phyloP scores from a whole-genome alignment of 2,113 vertebrate genomes.

The Mormyrus lacerda region DNA sequence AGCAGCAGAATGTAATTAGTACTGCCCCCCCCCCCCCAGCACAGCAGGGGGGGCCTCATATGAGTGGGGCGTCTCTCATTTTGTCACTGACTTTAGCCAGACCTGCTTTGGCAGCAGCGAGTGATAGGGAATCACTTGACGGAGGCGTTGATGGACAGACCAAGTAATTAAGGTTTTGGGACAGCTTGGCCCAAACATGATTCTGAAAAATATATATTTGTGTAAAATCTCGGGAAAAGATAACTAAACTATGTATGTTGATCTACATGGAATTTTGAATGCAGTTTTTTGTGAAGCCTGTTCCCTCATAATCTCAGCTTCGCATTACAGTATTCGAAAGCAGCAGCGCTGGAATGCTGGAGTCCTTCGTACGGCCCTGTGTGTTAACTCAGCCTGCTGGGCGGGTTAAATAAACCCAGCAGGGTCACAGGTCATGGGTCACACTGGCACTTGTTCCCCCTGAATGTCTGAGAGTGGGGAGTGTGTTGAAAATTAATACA shows the following conservation, averaged over 20 bases:
- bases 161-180: neutral
- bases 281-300: neutral
- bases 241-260: neutral
- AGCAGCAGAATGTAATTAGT: neutral
- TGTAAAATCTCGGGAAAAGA: neutral
- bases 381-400: slow-evolving; percentile 5
- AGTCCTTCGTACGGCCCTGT: neutral
- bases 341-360: neutral
- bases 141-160: neutral
- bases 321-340: neutral
- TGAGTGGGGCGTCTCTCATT: neutral
- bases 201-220: neutral
- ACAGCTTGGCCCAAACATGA: neutral
- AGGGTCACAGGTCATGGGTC: neutral
- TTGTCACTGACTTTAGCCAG: neutral
- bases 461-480: neutral
- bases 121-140: neutral
- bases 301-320: neutral
- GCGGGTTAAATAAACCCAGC: slow-evolving; percentile 2
- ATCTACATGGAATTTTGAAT: neutral
- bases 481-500: neutral
- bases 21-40: neutral
- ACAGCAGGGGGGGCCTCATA: neutral
- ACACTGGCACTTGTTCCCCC: neutral
- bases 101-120: neutral